Evolutionary conservation across 2,888 invertebrate genomes (phyloP), one percentile per base, ranked within the genome.

Genomic region (Hypomecis punctinalis): DNA sequence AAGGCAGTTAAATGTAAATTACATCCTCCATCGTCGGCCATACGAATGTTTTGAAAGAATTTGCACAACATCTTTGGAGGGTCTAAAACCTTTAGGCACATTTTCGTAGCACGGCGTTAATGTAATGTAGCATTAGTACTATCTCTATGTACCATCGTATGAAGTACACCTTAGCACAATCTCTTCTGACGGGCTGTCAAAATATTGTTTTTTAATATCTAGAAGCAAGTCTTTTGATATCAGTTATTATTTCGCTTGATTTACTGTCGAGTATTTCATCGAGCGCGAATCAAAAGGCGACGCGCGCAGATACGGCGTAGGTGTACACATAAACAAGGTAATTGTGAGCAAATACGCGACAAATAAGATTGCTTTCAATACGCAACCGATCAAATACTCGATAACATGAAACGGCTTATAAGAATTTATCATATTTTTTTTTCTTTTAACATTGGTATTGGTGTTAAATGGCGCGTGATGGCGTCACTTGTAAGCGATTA

Each of bases 341-440:
- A 55, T 55, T 46, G 55, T 46, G 55, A 37, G 55, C 46, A 55
- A 55, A 55, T 37, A 55, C 45, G 55, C 37, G 55, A 36, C 3
- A 55, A 55, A 55, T 55, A 36, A 45, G 46, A 55, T 55, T 46
- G 55, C 55, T 55, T 37, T 9, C 45, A 55, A 45, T 37, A 55
- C 11, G 37, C 23, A 36, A 6, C 9, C 46, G 55, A 55, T 55
- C 55, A 46, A 55, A 55, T 55, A 37, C 46, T 55, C 37, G 45
- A 37, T 46, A 10, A 55, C 55, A 36, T 37, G 46, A 10, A n/a
- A 52, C 9, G 52, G 23, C 23, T 23, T 40, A 6, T 33, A 42
- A 42, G 6, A 33, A 6, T n/a, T 42, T 33, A 33, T 39, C 0
- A 40, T 51, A 33, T 40, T 13, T 13, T 6, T 3, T 8, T 40